Base-by-base conservation (phyloP, 2,888 invertebrate genomes). In the Nomada hirtipes region DNA sequence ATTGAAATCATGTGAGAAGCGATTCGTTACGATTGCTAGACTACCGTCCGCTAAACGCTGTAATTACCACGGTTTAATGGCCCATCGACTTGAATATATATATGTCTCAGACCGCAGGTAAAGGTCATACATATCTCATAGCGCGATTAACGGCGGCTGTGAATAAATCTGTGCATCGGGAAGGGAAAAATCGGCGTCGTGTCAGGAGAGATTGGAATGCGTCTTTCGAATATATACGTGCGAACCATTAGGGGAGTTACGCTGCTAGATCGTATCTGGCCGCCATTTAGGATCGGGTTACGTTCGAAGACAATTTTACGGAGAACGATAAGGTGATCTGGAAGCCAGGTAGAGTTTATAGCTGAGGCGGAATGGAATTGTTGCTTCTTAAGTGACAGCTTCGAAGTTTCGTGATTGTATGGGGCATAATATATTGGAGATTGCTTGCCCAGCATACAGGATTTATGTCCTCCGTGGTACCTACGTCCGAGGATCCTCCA, bases 71-170 rank as follows among this genome's bases (percentile, higher is more conserved):
- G 64, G 73, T 73, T 79, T 78, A 73, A 81, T 69, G 61, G 70
- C 69, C 79, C 73, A 69, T 78, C 61, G 65, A 53, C 52, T 59
- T 69, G 64, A 73, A 73, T 77, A 72, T 64, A 80, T 68, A 72
- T 64, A 80, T 68, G 72, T 77, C 61, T 65, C 55, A 36, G 52
- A 63, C 47, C 36, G 29, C 60, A 26, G 71, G 55, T 26, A 80
- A 80, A 80, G 80, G 80, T 77, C 80, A 77, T 57, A 26, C 72
- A 64, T 78, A 78, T 78, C 80, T 78, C 80, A 69, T 78, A 69
- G 42, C 63, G 50, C 64, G 68, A 72, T 72, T 78, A 64, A 53
- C 47, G 52, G 55, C n/a, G 57, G 71, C 67, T 52, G 64, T 47
- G 73, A 57, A 73, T 78, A 72, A 73, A 64, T 78, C 80, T 47